These are phyloP conservation scores for Fratercula arctica DNA, from an alignment of 2,797 vertebrate genomes.

Conservation along the genomic window DNA sequence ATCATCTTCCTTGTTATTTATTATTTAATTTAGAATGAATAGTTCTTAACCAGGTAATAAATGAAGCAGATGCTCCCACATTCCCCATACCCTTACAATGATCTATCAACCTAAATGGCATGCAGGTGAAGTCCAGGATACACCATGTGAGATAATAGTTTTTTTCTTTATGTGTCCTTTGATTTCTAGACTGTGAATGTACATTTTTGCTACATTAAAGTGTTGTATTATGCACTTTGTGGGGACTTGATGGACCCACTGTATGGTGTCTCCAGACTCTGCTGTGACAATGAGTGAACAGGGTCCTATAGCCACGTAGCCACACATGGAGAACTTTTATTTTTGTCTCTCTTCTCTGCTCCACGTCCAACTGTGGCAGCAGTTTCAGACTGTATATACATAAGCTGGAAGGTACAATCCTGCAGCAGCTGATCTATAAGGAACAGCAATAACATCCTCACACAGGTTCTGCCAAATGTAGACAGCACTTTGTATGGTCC, in stretches of 20 bases:
- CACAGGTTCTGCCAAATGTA: rapidly evolving
- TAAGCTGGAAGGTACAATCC: not conserved
- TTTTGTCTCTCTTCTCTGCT: not conserved
- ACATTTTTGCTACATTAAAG: not conserved
- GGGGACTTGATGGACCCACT: no score
- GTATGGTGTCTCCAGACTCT: not conserved
- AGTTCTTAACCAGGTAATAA: not conserved
- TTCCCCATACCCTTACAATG: not conserved
- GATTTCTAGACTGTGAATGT: not conserved
- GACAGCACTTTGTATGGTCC: not conserved
- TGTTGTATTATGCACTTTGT: not conserved
- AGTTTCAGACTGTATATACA: not conserved
- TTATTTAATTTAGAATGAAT: not conserved
- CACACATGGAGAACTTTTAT: not conserved
- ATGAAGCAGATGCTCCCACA: not conserved
- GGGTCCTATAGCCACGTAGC: not conserved
- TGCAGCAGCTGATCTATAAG: not conserved
- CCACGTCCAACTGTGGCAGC: rapidly evolving
- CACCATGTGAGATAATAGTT: rapidly evolving
- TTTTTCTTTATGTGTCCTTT: not conserved
- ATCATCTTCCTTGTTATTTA: not conserved
- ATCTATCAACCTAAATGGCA: not conserved
- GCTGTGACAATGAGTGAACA: not conserved
- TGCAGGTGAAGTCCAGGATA: not conserved
- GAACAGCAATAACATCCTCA: not conserved